Conservation (phyloP, 1,140 invertebrate genomes). For the Hormaphis cornu region DNA sequence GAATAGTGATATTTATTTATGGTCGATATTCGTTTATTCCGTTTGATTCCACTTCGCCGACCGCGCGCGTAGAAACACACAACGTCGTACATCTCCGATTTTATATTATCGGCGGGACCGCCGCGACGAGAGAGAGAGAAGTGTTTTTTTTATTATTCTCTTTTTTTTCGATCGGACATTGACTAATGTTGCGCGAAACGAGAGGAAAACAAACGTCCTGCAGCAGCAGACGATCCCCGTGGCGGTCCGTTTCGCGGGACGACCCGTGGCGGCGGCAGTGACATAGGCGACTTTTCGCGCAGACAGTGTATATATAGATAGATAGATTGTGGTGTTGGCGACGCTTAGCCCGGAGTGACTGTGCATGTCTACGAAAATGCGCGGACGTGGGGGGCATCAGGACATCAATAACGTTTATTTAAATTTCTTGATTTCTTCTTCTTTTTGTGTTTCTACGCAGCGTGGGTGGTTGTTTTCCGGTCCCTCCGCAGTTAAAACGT, state of each 20-base stretch:
- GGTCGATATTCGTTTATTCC: not conserved
- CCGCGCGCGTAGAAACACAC: not conserved
- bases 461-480: not conserved
- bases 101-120: no score
- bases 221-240: no score
- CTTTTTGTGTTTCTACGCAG: not conserved
- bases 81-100: constrained; percentile 12
- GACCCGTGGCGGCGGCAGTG: constrained; percentile 10
- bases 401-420: constrained; percentile 31
- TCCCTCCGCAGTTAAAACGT: no score
- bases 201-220: constrained; percentile 12
- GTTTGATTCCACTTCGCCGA: constrained; percentile 11
- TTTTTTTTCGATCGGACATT: constrained; percentile 15
- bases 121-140: no score
- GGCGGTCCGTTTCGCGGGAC: no score
- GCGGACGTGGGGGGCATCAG: not conserved
- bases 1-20: no score
- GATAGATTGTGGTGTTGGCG: not conserved
- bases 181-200: constrained; percentile 24
- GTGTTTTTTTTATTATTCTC: not conserved
- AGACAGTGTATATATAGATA: no score
- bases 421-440: not conserved
- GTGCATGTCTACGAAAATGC: constrained; percentile 21
- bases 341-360: constrained; percentile 5
- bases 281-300: constrained; percentile 18